phyloP scores from a whole-genome alignment of 2,888 invertebrate species.

The Hyposoter dolosus region DNA sequence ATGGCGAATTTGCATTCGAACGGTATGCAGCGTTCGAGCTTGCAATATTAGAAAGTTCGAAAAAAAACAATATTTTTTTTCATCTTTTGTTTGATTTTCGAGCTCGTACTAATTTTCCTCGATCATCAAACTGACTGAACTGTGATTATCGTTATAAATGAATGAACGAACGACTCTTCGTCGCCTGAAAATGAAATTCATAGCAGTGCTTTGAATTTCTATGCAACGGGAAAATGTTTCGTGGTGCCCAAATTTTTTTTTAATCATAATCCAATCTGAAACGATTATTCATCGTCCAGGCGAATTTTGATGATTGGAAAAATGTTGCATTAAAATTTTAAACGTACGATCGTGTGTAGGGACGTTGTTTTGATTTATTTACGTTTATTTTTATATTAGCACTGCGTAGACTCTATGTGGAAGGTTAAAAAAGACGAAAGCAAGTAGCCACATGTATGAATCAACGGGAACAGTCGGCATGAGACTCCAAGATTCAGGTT shows the following conservation, averaged over 20 bases:
- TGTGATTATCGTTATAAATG: too few species aligned
- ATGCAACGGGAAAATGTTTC: too few species aligned
- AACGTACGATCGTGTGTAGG: background rate
- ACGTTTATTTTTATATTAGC: background rate
- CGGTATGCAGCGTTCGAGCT: background rate
- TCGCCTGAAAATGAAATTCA: too few species aligned
- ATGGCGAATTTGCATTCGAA: background rate
- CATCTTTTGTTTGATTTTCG: background rate
- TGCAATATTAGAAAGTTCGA: background rate
- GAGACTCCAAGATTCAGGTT: conserved; percentile 54
- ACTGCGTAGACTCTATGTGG: conserved; percentile 28
- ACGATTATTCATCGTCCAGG: background rate
- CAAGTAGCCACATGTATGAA: conserved; percentile 48
- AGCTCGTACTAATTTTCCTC: background rate
- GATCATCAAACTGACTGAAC: background rate
- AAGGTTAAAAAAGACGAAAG: conserved; percentile 23
- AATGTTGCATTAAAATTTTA: background rate
- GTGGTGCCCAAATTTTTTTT: too few species aligned
- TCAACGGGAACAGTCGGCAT: conserved; percentile 58
- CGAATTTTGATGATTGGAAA: background rate
- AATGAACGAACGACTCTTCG: too few species aligned
- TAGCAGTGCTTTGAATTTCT: too few species aligned
- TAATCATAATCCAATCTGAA: too few species aligned
- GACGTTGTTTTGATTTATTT: background rate
- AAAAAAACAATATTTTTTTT: background rate